phyloP scores from a whole-genome alignment of 2,797 vertebrate genomes.

The Erethizon dorsatum region DNA sequence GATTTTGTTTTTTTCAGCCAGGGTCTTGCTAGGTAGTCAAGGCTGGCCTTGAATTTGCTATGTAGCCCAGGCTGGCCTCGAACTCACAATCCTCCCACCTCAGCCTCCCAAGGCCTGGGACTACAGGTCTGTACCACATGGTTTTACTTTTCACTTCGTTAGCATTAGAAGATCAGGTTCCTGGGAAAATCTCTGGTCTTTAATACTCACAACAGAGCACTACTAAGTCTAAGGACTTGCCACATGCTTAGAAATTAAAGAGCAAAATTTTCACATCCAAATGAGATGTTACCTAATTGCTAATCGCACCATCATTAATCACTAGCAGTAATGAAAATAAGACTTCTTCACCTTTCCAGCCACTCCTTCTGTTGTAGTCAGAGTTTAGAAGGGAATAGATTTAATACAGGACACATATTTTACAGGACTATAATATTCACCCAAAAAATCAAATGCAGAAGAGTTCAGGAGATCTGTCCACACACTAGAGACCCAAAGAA shows the following conservation, averaged over 20 bases:
- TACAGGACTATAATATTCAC: background rate
- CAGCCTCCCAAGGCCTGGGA: background rate
- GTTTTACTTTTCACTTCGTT: constrained; percentile 34
- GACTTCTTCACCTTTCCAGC: constrained; percentile 20
- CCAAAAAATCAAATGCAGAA: background rate
- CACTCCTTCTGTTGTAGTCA: background rate
- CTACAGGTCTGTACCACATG: background rate
- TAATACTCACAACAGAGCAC: background rate
- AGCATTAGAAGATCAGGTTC: background rate
- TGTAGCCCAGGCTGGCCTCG: background rate
- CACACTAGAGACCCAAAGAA: background rate
- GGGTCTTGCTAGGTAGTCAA: background rate
- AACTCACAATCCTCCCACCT: background rate
- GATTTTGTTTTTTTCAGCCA: background rate
- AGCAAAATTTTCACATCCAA: constrained; percentile 66
- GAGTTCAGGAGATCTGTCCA: background rate
- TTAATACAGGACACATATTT: background rate
- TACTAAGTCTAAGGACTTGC: background rate
- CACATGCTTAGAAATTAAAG: background rate
- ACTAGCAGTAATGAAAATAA: constrained; percentile 33
- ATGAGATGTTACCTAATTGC: constrained; percentile 54
- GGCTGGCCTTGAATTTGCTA: background rate
- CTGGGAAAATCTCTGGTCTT: constrained; percentile 8
- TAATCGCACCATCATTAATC: constrained; percentile 49
- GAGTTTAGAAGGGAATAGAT: background rate